Conservation (phyloP, 2,113 vertebrate genomes). For the Hyaena hyaena region DNA sequence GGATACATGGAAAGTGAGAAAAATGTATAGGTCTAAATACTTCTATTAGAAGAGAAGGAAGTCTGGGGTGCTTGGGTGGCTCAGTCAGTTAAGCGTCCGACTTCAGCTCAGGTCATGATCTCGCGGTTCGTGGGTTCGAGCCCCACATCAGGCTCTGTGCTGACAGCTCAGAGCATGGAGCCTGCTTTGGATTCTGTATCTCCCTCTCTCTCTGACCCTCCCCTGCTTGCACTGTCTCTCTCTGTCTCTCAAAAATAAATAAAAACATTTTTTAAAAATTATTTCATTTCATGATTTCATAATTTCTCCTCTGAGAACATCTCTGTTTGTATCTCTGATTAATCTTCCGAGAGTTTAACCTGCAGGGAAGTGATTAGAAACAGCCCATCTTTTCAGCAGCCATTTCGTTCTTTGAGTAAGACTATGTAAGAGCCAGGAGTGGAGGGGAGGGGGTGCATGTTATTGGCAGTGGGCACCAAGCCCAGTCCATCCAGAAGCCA, state of each 20-base stretch:
- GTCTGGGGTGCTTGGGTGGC: background rate
- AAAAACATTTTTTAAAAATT: background rate
- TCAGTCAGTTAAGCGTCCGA: too few relatives aligned
- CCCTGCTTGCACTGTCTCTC: too few relatives aligned
- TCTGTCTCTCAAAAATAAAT: too few relatives aligned
- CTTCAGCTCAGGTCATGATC: too few relatives aligned
- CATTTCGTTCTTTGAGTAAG: background rate
- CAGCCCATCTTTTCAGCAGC: background rate
- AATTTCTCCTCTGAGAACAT: background rate
- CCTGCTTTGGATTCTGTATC: too few relatives aligned
- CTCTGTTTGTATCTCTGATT: background rate
- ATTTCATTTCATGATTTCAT: background rate
- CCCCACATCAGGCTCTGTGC: too few relatives aligned
- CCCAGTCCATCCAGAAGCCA: background rate
- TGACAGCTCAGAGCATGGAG: too few relatives aligned
- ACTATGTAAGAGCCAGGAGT: background rate
- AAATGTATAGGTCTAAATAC: background rate
- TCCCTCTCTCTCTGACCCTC: too few relatives aligned
- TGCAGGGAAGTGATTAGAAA: background rate
- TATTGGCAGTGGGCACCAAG: background rate
- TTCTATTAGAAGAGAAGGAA: background rate
- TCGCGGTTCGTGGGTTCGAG: too few relatives aligned
- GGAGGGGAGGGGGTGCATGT: rapidly evolving
- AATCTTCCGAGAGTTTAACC: background rate
- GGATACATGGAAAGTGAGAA: background rate